These are phyloP conservation scores for Silurus lanzhouensis DNA, from an alignment of 2,797 vertebrate species.

Conservation along the genomic window DNA sequence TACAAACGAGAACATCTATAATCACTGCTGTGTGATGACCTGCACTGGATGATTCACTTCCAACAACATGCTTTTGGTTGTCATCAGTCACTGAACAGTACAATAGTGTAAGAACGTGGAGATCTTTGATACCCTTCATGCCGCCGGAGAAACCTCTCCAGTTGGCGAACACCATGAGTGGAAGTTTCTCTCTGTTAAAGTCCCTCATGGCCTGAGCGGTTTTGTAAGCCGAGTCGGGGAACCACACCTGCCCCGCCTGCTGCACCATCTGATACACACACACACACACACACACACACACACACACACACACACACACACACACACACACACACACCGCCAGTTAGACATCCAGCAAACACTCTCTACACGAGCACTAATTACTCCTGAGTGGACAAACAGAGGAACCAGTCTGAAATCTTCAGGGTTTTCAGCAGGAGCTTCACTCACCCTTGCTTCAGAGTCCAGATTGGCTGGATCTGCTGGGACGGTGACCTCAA, in stretches of 20 bases:
- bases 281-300: slow-evolving; percentile 30
- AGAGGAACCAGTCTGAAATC: neutral
- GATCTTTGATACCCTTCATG: slow-evolving; percentile 85
- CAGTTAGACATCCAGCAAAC: neutral
- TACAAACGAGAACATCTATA: neutral
- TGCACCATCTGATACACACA: slow-evolving; percentile 81
- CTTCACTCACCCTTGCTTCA: slow-evolving; percentile 83
- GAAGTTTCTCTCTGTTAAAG: slow-evolving; percentile 87
- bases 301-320: slow-evolving; percentile 6
- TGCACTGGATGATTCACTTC: neutral
- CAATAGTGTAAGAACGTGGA: neutral
- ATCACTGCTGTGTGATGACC: neutral
- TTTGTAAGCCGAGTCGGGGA: slow-evolving; percentile 95
- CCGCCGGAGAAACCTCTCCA: slow-evolving; percentile 97
- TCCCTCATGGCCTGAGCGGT: slow-evolving; percentile 92
- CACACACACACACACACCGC: slow-evolving; percentile 17
- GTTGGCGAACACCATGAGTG: slow-evolving; percentile 93
- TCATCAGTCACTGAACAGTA: neutral
- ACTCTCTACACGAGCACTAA: neutral
- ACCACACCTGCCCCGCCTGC: slow-evolving; percentile 98
- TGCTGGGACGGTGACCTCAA: slow-evolving; percentile 92
- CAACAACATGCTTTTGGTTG: neutral
- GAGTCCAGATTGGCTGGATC: slow-evolving; percentile 97
- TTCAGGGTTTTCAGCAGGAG: too few species aligned
- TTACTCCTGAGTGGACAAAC: neutral